Evolutionary conservation across 2,797 vertebrate genomes (phyloP).

Genomic region (Tamandua tetradactyla): DNA sequence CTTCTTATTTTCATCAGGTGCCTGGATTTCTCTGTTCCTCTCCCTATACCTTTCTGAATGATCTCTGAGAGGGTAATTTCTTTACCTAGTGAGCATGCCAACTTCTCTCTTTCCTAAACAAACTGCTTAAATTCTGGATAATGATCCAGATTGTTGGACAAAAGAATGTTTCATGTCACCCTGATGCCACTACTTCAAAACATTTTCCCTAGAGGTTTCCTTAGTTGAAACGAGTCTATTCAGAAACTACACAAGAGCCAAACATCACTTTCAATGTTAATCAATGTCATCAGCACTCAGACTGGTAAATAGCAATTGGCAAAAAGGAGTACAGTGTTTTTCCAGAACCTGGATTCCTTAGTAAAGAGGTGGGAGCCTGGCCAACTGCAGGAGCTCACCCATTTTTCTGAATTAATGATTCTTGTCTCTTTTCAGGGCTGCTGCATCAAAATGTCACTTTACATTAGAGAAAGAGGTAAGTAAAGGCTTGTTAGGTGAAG

Average conservation of each 20-base stretch:
- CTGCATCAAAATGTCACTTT: constrained; percentile 40
- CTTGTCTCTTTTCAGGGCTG: neutral
- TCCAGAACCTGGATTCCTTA: neutral
- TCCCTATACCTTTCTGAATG: neutral
- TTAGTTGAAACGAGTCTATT: constrained; percentile 47
- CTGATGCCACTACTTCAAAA: neutral
- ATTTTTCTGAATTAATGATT: constrained; percentile 59
- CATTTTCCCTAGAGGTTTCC: neutral
- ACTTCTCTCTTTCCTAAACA: neutral
- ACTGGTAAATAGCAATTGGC: neutral
- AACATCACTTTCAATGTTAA: constrained; percentile 31
- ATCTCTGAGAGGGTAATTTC: constrained; percentile 15
- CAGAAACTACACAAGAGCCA: constrained; percentile 20
- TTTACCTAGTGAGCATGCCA: neutral
- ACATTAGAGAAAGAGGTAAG: constrained; percentile 11
- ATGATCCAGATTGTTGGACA: neutral
- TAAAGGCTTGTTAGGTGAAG: neutral
- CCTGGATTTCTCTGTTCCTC: neutral
- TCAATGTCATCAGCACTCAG: neutral
- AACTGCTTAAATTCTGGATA: neutral
- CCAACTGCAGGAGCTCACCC: neutral
- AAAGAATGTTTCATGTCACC: constrained; percentile 19
- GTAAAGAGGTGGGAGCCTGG: neutral
- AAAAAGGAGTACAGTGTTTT: neutral
- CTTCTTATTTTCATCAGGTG: neutral